These are phyloP conservation scores for Dinothrombium tinctorium DNA, from an alignment of 1,140 invertebrate genomes.

Conservation along the genomic window DNA sequence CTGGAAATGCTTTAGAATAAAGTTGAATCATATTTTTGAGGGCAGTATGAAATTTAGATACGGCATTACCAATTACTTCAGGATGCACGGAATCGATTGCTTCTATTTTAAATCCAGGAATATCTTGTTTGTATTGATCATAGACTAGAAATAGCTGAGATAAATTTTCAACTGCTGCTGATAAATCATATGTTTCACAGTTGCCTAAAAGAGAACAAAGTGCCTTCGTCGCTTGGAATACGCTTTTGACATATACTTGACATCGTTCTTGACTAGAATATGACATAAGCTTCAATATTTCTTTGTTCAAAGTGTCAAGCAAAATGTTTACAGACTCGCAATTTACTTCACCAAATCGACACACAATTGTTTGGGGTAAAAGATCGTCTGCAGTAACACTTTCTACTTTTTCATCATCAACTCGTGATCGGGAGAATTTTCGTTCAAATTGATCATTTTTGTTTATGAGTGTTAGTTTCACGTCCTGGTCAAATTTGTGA, in stretches of 20 bases:
- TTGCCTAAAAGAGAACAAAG: conserved; percentile 63
- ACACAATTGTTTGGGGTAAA: conserved; percentile 5
- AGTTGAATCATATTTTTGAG: conserved; percentile 49
- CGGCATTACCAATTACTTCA: conserved; percentile 8
- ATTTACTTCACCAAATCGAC: conserved; percentile 8
- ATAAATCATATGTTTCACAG: conserved; percentile 60
- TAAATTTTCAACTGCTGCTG: conserved; percentile 34
- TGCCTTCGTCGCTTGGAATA: conserved; percentile 71
- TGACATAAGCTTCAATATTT: conserved; percentile 19
- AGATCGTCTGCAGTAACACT: conserved; percentile 12
- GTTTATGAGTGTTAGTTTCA: conserved; percentile 41
- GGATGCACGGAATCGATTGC: neutral
- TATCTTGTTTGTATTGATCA: neutral
- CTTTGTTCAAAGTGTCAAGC: conserved; percentile 22
- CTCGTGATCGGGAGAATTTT: conserved; percentile 39
- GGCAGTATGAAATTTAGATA: conserved; percentile 36
- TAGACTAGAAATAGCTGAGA: conserved; percentile 2
- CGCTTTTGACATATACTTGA: conserved; percentile 27
- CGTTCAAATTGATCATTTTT: conserved; percentile 27
- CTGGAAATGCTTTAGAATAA: conserved; percentile 54
- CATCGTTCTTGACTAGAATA: neutral
- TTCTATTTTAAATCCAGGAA: neutral
- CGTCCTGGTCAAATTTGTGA: conserved; percentile 74
- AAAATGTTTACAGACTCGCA: conserved; percentile 20
- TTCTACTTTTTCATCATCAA: conserved; percentile 13